Evolutionary conservation across 1,140 invertebrate species (phyloP), one percentile per base, ranked within the genome.

Genomic region (Calephelis nemesis): DNA sequence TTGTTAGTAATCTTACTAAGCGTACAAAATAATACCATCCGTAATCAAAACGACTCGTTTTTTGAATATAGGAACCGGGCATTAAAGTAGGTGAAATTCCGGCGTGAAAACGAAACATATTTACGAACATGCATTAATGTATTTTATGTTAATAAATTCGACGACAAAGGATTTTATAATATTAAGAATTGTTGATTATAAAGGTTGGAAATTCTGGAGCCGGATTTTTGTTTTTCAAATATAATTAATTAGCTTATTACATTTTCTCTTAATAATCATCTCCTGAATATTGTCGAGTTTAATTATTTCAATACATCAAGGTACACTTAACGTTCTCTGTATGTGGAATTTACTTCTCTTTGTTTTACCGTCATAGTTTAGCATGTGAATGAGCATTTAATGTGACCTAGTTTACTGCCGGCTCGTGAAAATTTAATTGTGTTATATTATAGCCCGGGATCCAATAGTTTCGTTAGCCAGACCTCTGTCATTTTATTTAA

Each of bases 261-360:
- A 39, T 60, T 60, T 40, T n/a, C 54, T 19, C 52, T 74, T 69
- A 63, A 67, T 63, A 19, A 47, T 47, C 63, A 63, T 64, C 52
- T 70, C 71, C 45, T 68, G 58, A 52, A 54, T 63, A 19, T 63
- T 63, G 12, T 60, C 7, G 54, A 39, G 19, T n/a, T 60, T 60
- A 60, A 60, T 60, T 60, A 60, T 60, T 60, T 60, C 54, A 40
- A 60, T 60, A 60, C 30, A 39, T 40, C 10, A 60, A 60, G 19
- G 54, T 60, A 40, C 39, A 19, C 39, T 63, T 63, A 47, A 47
- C 40, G 11, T 40, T 58, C 54, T 12, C 30, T 12, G 54, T 60
- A 40, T 60, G 11, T 60, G 30, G 54, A 60, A 60, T 60, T 60
- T 60, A 60, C 5, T 40, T 63, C 62, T 45, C 47, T 48, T 63